Base-by-base conservation (phyloP, 1,140 invertebrate genomes). In the Rhagoletis zephyria region DNA sequence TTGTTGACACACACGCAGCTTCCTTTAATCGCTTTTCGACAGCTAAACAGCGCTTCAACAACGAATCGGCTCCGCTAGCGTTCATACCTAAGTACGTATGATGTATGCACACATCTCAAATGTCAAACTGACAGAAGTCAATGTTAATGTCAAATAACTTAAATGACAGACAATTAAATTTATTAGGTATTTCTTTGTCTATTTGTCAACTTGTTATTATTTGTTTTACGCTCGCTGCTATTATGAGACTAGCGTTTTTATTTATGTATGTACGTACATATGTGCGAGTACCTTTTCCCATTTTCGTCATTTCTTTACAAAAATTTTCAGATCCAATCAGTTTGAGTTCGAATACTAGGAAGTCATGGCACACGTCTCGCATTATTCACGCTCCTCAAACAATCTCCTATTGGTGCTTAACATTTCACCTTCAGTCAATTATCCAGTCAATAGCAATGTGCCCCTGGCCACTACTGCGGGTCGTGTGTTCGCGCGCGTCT, bases 121-220 rank as follows among this genome's bases (percentile, higher is more conserved):
- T 81, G 74, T 81, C 74, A 81, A 81, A 56, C n/a, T 81, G 74
- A 81, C 74, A 81, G 74, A 81, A 81, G 74, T 81, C 74, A 81
- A 81, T 81, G 74, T 81, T 81, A 81, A 59, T 81, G 74, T 81
- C 74, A 81, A 81, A 81, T 81, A 81, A 56, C 48, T 51, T 81
- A 81, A 81, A 81, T 81, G 74, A 81, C 74, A 81, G 74, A 81
- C 74, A 81, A 81, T 81, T 81, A 81, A 81, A 81, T 81, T 81
- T 81, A 56, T 81, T 56, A 81, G 74, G 45, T 59, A 81, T 81
- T 51, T 42, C 74, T 30, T 81, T 81, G 74, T 81, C 48, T 81
- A 81, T 56, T 56, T 81, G 74, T 81, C 74, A 81, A 81, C 48
- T 81, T 81, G 74, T 81, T 81, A 3, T 81, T 81, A n/a, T 81